These are phyloP conservation scores for Teinopalpus imperialis DNA, from an alignment of 2,888 invertebrate species.

Conservation along the genomic window DNA sequence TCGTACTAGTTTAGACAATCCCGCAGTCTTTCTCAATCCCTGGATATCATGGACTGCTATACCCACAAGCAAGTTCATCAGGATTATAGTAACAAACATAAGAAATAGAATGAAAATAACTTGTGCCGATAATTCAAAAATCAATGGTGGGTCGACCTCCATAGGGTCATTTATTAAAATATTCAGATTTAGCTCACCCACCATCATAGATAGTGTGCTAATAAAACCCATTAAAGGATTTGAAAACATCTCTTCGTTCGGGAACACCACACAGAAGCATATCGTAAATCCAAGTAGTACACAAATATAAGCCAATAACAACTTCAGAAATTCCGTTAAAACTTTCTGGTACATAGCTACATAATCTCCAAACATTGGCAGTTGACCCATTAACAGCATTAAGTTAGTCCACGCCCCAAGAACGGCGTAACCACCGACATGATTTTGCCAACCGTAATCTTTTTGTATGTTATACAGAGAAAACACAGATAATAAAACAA, in stretches of 20 bases:
- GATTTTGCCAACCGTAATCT: conserved; percentile 92
- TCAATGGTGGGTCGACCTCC: conserved; percentile 86
- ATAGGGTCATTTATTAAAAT: conserved; percentile 87
- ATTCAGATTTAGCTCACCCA: conserved; percentile 90
- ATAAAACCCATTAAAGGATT: conserved; percentile 92
- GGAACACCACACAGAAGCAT: conserved; percentile 93
- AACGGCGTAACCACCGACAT: conserved; percentile 92
- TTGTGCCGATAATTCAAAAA: conserved; percentile 89
- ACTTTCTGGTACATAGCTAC: conserved; percentile 95
- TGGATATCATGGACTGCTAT: conserved; percentile 94
- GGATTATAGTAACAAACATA: conserved; percentile 91
- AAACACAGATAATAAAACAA: conserved; percentile 91
- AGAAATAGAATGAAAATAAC: conserved; percentile 90
- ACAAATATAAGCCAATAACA: conserved; percentile 91
- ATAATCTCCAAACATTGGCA: conserved; percentile 94
- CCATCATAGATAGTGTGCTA: conserved; percentile 93
- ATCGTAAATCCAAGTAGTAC: conserved; percentile 92
- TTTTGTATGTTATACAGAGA: conserved; percentile 89
- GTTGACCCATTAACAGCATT: conserved; percentile 93
- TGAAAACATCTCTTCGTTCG: conserved; percentile 90
- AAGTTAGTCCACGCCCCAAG: conserved; percentile 93
- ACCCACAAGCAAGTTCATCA: conserved; percentile 93
- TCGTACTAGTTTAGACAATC: conserved; percentile 89
- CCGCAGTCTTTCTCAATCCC: conserved; percentile 92
- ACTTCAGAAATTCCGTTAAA: conserved; percentile 90